Evolutionary conservation across 2,113 vertebrate genomes (phyloP).

Genomic region (Urocolius indicus): DNA sequence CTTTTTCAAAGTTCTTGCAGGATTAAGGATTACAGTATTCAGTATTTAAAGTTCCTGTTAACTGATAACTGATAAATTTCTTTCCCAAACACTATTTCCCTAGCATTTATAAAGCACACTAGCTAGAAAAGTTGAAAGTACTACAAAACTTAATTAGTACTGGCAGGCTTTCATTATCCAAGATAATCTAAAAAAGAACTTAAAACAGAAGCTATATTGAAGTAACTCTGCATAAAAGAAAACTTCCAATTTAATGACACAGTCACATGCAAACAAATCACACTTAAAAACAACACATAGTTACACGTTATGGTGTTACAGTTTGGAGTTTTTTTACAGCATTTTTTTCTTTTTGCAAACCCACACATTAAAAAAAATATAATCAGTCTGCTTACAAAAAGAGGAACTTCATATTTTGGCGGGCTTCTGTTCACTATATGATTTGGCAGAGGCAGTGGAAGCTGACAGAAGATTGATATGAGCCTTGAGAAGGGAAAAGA

Average conservation of each 20-base stretch:
- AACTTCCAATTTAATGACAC: conserved; percentile 63
- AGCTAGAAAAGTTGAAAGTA: background rate
- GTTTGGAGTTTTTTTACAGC: background rate
- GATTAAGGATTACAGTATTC: background rate
- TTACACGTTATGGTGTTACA: conserved; percentile 48
- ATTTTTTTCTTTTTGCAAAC: conserved; percentile 55
- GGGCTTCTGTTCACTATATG: conserved; percentile 75
- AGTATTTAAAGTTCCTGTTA: background rate
- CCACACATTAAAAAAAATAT: conserved; percentile 64
- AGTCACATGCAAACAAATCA: conserved; percentile 57
- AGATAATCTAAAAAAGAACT: conserved; percentile 17
- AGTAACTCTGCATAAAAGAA: conserved; percentile 60
- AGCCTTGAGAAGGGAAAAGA: conserved; percentile 53
- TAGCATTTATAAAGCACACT: background rate
- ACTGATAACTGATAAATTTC: background rate
- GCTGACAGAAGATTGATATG: conserved; percentile 71
- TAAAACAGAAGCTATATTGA: conserved; percentile 54
- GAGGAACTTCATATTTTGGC: conserved; percentile 80
- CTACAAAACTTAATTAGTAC: background rate
- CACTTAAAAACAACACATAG: conserved; percentile 39
- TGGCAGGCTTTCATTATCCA: conserved; percentile 37
- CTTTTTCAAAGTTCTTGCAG: background rate
- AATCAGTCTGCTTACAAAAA: conserved; percentile 80
- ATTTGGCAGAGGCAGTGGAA: conserved; percentile 70
- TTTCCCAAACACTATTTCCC: background rate